These are phyloP conservation scores for Galeruca laticollis DNA, from an alignment of 2,888 invertebrate species.

Conservation along the genomic window DNA sequence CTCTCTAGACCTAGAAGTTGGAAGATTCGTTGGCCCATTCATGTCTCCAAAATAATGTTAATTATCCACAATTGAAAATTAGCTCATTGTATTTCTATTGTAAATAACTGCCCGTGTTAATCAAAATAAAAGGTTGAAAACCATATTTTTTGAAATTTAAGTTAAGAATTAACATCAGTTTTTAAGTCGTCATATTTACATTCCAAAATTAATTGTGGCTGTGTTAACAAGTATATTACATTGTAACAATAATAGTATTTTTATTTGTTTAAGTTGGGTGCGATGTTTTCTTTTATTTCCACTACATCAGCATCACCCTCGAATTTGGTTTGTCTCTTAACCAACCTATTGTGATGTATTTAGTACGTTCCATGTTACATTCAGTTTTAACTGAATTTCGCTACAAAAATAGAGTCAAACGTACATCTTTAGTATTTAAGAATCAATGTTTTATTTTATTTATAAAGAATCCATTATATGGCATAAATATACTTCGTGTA, in stretches of 20 bases:
- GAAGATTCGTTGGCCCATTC: no score
- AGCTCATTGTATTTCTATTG: neutral
- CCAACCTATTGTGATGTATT: neutral
- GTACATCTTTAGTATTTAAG: neutral
- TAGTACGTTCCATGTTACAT: neutral
- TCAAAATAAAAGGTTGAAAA: neutral
- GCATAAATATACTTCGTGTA: neutral
- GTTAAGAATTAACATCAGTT: slow-evolving; percentile 6
- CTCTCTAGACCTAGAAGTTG: no score
- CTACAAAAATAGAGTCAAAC: neutral
- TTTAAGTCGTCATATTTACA: slow-evolving; percentile 35
- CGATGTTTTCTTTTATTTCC: slow-evolving; percentile 12
- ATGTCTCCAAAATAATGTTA: no score
- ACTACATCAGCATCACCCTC: neutral
- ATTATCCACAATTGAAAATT: neutral
- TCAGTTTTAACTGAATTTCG: neutral
- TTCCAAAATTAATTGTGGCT: slow-evolving; percentile 47
- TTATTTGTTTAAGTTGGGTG: slow-evolving; percentile 14
- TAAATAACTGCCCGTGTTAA: neutral
- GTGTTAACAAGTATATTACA: slow-evolving; percentile 39
- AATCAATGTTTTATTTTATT: neutral
- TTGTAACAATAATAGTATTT: slow-evolving; percentile 20
- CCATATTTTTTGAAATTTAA: neutral
- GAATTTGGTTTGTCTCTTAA: slow-evolving; percentile 2
- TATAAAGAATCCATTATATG: neutral